Evolutionary conservation across 2,888 invertebrate genomes (phyloP).

Genomic region (Argynnis bischoffii): DNA sequence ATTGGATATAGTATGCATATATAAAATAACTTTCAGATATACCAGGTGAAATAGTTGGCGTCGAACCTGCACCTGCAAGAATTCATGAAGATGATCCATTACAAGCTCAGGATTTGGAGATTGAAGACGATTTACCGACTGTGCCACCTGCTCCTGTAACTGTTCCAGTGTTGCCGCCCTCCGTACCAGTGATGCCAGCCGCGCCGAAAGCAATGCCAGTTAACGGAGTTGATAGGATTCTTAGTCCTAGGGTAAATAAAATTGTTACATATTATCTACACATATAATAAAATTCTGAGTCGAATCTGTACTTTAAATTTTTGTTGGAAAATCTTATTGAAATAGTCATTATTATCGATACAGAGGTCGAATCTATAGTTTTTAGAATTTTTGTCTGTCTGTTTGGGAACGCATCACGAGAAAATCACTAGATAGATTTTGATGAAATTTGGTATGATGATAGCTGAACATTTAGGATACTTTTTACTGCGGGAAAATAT

Average conservation of each 20-base stretch:
- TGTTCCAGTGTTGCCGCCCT: slow-evolving; percentile 23
- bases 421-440: too few relatives aligned
- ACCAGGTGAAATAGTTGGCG: slow-evolving; percentile 84
- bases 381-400: too few relatives aligned
- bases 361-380: too few relatives aligned
- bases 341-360: too few relatives aligned
- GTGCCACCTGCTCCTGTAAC: slow-evolving; percentile 17
- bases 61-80: slow-evolving; percentile 77
- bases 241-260: slow-evolving; percentile 57
- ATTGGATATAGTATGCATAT: background rate
- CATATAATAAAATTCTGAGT: too few relatives aligned
- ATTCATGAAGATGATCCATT: slow-evolving; percentile 38
- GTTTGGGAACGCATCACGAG: too few relatives aligned
- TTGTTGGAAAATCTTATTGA: too few relatives aligned
- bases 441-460: too few relatives aligned
- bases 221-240: slow-evolving; percentile 50
- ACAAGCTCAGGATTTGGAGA: slow-evolving; percentile 38
- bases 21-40: slow-evolving; percentile 52
- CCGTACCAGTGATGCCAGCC: slow-evolving; percentile 15
- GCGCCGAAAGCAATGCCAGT: slow-evolving; percentile 38
- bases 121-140: slow-evolving; percentile 40
- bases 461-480: too few relatives aligned
- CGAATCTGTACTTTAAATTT: too few relatives aligned
- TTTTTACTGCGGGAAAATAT: too few relatives aligned
- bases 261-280: background rate